Evolutionary conservation across 2,797 vertebrate genomes (phyloP).

Genomic region (Gastrophryne carolinensis): DNA sequence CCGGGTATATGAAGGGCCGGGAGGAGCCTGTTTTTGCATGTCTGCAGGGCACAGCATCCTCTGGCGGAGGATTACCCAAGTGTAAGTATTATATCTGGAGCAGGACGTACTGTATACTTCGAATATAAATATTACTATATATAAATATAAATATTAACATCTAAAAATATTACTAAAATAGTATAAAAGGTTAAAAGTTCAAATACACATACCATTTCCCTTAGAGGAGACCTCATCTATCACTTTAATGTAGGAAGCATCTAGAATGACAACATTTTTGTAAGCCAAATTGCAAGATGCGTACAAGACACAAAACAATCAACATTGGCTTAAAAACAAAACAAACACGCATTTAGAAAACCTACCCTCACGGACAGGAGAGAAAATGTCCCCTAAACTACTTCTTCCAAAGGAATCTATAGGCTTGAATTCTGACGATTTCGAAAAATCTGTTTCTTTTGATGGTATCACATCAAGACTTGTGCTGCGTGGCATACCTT

Average conservation of each 20-base stretch:
- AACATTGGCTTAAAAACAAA: constrained; percentile 44
- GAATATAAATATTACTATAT: too few relatives aligned
- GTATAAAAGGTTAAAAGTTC: neutral
- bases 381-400: constrained; percentile 92
- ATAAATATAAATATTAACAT: neutral
- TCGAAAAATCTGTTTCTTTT: constrained; percentile 80
- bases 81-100: too few relatives aligned
- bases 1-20: too few relatives aligned
- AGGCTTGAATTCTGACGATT: constrained; percentile 66
- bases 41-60: too few relatives aligned
- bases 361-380: constrained; percentile 83
- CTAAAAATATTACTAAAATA: neutral
- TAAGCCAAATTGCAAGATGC: neutral
- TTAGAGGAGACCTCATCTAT: constrained; percentile 68
- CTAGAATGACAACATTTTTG: constrained; percentile 53
- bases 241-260: constrained; percentile 65
- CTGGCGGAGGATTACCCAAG: too few relatives aligned
- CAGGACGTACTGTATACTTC: too few relatives aligned
- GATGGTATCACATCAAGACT: constrained; percentile 70
- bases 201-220: constrained; percentile 76
- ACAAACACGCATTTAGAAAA: neutral
- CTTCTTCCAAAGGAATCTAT: constrained; percentile 72
- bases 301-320: neutral
- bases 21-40: too few relatives aligned
- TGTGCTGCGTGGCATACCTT: constrained; percentile 68